Conservation (phyloP, 2,113 vertebrate genomes). For the Bos javanicus region DNA sequence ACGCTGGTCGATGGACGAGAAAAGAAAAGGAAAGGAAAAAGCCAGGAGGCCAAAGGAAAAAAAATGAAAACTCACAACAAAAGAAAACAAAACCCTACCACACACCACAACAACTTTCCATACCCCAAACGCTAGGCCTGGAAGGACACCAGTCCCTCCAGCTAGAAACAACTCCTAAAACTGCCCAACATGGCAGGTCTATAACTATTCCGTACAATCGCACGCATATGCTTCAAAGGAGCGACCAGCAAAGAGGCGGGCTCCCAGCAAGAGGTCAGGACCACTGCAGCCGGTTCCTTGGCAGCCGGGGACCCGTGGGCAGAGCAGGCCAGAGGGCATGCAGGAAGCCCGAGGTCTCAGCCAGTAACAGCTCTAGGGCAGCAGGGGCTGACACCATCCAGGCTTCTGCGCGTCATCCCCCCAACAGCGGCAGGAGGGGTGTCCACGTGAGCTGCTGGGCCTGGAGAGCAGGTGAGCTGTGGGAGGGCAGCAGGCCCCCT, state of each 20-base stretch:
- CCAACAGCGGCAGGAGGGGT: constrained; percentile 24
- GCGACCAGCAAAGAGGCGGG: constrained; percentile 23
- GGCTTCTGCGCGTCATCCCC: constrained; percentile 14
- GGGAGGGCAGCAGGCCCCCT: constrained; percentile 59
- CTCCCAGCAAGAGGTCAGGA: constrained; percentile 45
- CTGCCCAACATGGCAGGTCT: constrained; percentile 42
- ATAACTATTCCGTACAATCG: constrained; percentile 51
- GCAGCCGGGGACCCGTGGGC: not conserved
- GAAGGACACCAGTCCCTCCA: constrained; percentile 59
- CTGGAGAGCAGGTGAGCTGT: constrained; percentile 56
- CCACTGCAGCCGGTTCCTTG: not conserved
- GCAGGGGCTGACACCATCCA: not conserved
- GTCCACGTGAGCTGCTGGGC: constrained; percentile 69
- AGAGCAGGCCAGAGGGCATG: not conserved
- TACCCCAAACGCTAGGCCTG: constrained; percentile 60
- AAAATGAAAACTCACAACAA: constrained; percentile 75
- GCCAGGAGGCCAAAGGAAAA: constrained; percentile 60
- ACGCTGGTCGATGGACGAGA: constrained; percentile 24
- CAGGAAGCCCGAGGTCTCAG: not conserved
- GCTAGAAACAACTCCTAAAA: constrained; percentile 68
- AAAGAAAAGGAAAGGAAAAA: constrained; percentile 59
- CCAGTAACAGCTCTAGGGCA: not conserved
- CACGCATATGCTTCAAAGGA: constrained; percentile 25
- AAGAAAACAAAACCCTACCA: constrained; percentile 65
- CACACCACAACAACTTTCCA: constrained; percentile 65